These are phyloP conservation scores for Cirrhinus mrigala DNA, from an alignment of 2,797 vertebrate genomes.

Conservation along the genomic window DNA sequence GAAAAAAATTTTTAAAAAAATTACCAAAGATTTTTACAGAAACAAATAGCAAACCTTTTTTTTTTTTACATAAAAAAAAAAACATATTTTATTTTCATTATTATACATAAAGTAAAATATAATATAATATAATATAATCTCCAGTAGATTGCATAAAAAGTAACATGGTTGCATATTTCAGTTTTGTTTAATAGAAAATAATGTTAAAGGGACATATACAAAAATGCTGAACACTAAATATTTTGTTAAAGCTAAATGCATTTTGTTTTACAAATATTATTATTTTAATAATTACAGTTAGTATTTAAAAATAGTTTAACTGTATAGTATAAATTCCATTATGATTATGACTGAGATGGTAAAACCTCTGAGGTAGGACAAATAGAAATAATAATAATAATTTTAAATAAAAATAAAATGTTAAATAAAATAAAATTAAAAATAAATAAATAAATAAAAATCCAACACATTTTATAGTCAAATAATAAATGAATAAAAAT, in stretches of 20 bases:
- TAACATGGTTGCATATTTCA: neutral
- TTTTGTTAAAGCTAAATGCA: neutral
- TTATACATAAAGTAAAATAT: no score
- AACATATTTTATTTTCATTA: no score
- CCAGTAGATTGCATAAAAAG: neutral
- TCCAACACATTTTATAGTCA: no score
- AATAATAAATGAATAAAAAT: no score
- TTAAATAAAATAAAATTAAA: neutral
- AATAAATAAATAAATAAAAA: no score
- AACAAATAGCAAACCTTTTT: no score
- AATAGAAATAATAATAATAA: neutral
- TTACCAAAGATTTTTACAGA: no score
- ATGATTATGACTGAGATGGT: neutral
- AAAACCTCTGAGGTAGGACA: neutral
- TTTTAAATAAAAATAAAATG: neutral
- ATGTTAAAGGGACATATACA: neutral
- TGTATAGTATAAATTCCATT: neutral
- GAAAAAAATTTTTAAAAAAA: no score
- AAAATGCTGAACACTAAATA: neutral
- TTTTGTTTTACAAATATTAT: neutral
- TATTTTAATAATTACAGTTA: neutral
- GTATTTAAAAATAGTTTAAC: neutral
- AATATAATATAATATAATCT: no score
- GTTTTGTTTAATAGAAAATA: neutral
- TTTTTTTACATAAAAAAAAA: no score